Percentiles rank a stretch among this genome's conserved stretches.
These are phyloP conservation scores for Gryon sp. DNA, from an alignment of 1,140 invertebrate genomes.

Conservation along the genomic window DNA sequence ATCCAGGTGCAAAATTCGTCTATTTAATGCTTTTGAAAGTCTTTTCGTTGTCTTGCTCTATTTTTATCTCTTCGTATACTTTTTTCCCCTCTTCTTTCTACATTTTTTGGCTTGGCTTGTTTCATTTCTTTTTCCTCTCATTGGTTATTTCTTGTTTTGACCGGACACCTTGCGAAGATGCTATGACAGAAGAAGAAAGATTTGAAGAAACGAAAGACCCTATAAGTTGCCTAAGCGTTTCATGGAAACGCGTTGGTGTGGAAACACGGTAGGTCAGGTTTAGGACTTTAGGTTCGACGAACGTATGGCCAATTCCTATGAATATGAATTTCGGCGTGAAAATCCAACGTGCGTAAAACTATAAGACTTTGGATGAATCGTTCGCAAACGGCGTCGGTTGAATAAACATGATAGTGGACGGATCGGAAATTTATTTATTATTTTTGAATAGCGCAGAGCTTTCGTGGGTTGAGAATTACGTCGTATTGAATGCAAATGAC, in stretches of 20 bases:
- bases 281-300: slow-evolving; percentile 41
- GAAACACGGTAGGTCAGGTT: slow-evolving; percentile 45
- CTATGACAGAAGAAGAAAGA: not conserved
- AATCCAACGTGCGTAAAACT: not conserved
- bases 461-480: slow-evolving; percentile 12
- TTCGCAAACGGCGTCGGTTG: not conserved
- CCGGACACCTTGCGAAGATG: not conserved
- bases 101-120: too few relatives aligned
- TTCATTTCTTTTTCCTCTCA: not conserved
- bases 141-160: not conserved
- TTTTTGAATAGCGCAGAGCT: slow-evolving; percentile 7
- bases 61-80: not conserved
- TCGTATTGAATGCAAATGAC: slow-evolving; percentile 45
- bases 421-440: slow-evolving; percentile 23
- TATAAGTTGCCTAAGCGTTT: slow-evolving; percentile 2
- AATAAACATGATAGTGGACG: slow-evolving; percentile 18
- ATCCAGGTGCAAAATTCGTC: slow-evolving; percentile 34
- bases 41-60: not conserved
- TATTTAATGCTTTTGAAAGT: slow-evolving; percentile 32
- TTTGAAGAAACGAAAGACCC: slow-evolving; percentile 13
- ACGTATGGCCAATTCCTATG: too few relatives aligned
- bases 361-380: slow-evolving; percentile 12
- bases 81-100: too few relatives aligned
- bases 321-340: slow-evolving; percentile 2
- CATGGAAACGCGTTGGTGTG: slow-evolving; percentile 11